These are phyloP conservation scores for Fratercula arctica DNA, from an alignment of 2,797 vertebrate species.

Conservation along the genomic window DNA sequence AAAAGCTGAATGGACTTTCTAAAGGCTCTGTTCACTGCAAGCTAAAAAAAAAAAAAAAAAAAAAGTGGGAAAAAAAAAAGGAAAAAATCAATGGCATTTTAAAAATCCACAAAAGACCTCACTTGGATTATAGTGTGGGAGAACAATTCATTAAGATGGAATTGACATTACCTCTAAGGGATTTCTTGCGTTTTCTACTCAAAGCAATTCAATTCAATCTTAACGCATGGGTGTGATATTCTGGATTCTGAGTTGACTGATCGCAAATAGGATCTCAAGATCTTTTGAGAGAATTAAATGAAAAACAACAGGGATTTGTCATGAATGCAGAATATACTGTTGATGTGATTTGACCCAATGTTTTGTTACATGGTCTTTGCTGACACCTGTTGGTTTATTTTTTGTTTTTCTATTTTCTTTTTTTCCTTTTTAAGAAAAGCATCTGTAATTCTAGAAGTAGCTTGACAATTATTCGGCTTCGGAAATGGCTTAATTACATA, in stretches of 20 bases:
- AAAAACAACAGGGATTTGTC: constrained; percentile 19
- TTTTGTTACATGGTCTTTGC: constrained; percentile 54
- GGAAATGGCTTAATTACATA: not conserved
- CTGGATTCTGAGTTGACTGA: constrained; percentile 10
- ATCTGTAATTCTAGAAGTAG: not conserved
- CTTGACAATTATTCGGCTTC: not conserved
- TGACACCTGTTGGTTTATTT: constrained; percentile 61
- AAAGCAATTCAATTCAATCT: constrained; percentile 32
- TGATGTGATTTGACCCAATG: constrained; percentile 23
- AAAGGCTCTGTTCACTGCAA: not conserved
- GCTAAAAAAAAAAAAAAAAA: not conserved
- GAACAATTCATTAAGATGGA: constrained; percentile 39
- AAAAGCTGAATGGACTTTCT: not conserved
- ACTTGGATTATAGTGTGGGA: constrained; percentile 10
- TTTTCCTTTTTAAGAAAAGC: not conserved
- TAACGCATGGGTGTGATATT: not conserved
- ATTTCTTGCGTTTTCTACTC: not conserved
- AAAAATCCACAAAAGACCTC: constrained; percentile 36
- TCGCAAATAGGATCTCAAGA: constrained; percentile 22
- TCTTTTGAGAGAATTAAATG: constrained; percentile 7
- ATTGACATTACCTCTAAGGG: not conserved
- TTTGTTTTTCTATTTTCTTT: not conserved
- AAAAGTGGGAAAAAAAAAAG: not conserved
- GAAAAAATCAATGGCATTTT: constrained; percentile 16
- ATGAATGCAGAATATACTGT: not conserved